Percentiles rank a stretch among this genome's conserved stretches.
These are phyloP conservation scores for Herpetotheres cachinnans DNA, from an alignment of 2,113 vertebrate genomes.

Conservation along the genomic window DNA sequence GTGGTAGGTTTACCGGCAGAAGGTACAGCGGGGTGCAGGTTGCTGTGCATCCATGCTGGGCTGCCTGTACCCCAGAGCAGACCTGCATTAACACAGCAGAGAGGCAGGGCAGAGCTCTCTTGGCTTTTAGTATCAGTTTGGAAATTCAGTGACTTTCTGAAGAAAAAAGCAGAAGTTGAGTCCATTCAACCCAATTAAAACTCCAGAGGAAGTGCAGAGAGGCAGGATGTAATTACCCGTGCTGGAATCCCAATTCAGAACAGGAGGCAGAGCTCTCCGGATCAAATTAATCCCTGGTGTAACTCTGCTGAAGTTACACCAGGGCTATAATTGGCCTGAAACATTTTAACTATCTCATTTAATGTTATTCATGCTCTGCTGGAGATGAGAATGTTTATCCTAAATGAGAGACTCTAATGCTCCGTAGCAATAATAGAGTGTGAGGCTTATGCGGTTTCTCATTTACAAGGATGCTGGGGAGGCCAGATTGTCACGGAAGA, in stretches of 20 bases:
- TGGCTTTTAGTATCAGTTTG: accelerated
- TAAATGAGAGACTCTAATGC: constrained; percentile 68
- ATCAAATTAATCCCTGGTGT: constrained; percentile 64
- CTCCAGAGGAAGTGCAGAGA: constrained; percentile 49
- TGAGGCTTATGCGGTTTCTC: constrained; percentile 49
- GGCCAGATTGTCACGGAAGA: constrained; percentile 37
- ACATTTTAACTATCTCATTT: constrained; percentile 72
- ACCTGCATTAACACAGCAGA: accelerated
- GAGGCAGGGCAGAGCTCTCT: not conserved
- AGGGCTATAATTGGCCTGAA: constrained; percentile 62
- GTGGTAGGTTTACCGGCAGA: not conserved
- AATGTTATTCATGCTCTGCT: constrained; percentile 71
- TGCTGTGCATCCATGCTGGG: not conserved
- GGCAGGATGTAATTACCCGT: constrained; percentile 52
- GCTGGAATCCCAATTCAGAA: constrained; percentile 57
- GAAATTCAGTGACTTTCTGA: not conserved
- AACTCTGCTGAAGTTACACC: constrained; percentile 58
- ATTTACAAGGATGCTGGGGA: constrained; percentile 54
- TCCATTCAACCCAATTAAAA: constrained; percentile 66
- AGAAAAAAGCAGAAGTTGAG: not conserved
- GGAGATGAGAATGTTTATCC: constrained; percentile 71
- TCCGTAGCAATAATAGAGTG: constrained; percentile 49
- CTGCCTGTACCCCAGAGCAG: not conserved
- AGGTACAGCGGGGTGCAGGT: not conserved
- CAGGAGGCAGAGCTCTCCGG: constrained; percentile 42